Evolutionary conservation across 2,888 invertebrate genomes (phyloP).

Genomic region (Spilarctia lutea): DNA sequence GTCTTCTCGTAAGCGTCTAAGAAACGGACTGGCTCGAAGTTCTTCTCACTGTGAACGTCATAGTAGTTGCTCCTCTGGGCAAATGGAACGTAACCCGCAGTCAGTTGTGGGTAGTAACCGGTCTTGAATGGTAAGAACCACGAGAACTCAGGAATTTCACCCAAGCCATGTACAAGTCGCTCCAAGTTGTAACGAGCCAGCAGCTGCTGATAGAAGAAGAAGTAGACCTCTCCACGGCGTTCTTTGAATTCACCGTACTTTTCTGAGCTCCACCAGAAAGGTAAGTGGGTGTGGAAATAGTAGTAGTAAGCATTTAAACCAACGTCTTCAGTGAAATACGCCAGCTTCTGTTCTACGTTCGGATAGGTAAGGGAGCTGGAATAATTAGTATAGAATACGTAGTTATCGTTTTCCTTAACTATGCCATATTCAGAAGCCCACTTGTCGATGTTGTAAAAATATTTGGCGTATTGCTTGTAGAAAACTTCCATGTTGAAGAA

Average conservation of each 20-base stretch:
- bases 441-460: slow-evolving; percentile 63
- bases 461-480: slow-evolving; percentile 74
- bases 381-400: slow-evolving; percentile 86
- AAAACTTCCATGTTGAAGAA: slow-evolving; percentile 88
- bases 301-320: slow-evolving; percentile 89
- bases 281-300: slow-evolving; percentile 87
- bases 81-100: slow-evolving; percentile 74
- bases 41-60: slow-evolving; percentile 82
- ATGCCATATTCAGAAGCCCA: slow-evolving; percentile 12
- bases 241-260: slow-evolving; percentile 80
- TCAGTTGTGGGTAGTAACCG: slow-evolving; percentile 67
- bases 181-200: slow-evolving; percentile 90
- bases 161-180: slow-evolving; percentile 88
- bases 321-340: slow-evolving; percentile 91
- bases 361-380: slow-evolving; percentile 82
- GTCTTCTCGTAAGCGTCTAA: slow-evolving; percentile 87
- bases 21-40: slow-evolving; percentile 80
- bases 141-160: slow-evolving; percentile 87
- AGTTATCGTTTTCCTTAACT: slow-evolving; percentile 71
- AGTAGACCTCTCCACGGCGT: slow-evolving; percentile 89
- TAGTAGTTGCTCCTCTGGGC: slow-evolving; percentile 87
- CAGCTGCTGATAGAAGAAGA: slow-evolving; percentile 89
- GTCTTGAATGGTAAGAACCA: slow-evolving; percentile 87
- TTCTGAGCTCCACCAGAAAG: slow-evolving; percentile 88
- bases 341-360: slow-evolving; percentile 86